Conservation (phyloP, 1,140 invertebrate genomes). For the Gonioctena quinquepunctata region DNA sequence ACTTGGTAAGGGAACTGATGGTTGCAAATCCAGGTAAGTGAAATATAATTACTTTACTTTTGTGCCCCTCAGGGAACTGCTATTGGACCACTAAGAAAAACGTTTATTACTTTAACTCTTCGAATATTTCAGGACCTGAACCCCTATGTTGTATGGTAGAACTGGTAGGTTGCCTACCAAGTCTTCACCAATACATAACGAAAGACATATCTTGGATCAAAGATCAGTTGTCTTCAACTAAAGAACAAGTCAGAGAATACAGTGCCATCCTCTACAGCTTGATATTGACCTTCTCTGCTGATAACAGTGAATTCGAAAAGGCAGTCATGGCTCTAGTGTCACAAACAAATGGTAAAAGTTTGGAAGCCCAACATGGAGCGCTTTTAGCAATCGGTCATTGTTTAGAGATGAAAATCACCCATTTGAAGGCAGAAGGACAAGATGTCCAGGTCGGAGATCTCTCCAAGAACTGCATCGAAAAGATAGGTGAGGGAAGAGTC, state of each 20-base stretch:
- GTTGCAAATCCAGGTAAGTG: constrained; percentile 62
- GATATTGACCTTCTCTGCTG: constrained; percentile 59
- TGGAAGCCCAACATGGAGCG: constrained; percentile 77
- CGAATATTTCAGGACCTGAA: constrained; percentile 59
- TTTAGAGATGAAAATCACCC: constrained; percentile 63
- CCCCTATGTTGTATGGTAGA: constrained; percentile 74
- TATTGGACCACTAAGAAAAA: too few relatives aligned
- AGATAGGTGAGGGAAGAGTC: not conserved
- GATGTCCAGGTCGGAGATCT: constrained; percentile 10
- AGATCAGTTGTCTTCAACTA: constrained; percentile 69
- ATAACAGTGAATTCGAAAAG: constrained; percentile 61
- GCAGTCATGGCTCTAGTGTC: constrained; percentile 61
- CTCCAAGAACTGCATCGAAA: constrained; percentile 6
- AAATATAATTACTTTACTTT: not conserved
- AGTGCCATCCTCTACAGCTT: constrained; percentile 71
- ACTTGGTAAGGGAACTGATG: constrained; percentile 67
- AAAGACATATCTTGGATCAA: constrained; percentile 64
- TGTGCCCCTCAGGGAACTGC: too few relatives aligned
- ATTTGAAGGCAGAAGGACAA: not conserved
- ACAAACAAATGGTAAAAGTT: constrained; percentile 60
- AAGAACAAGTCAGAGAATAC: constrained; percentile 74
- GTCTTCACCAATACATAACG: constrained; percentile 49
- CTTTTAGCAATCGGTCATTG: constrained; percentile 69
- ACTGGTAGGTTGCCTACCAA: constrained; percentile 68
- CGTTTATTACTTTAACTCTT: constrained; percentile 8